Conservation (phyloP, 2,888 invertebrate genomes). For the Netelia fuscicornis region DNA sequence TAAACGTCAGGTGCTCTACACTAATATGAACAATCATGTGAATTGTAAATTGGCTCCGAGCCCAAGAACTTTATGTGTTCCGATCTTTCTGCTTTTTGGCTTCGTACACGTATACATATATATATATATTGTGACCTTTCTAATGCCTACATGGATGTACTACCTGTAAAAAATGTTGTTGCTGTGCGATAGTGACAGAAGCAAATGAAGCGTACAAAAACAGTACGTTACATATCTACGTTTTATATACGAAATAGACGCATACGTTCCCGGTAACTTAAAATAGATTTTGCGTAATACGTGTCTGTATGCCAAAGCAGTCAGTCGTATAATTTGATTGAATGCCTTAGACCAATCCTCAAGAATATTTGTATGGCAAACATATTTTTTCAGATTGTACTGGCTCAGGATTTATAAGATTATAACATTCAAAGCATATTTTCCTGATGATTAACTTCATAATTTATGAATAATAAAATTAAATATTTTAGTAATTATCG, state of each 20-base stretch:
- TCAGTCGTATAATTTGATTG: constrained; percentile 29
- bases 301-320: not conserved
- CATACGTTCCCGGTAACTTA: constrained; percentile 30
- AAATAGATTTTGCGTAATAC: constrained; percentile 58
- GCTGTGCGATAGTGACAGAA: constrained; percentile 14
- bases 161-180: constrained; percentile 43
- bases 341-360: not conserved
- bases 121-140: not conserved
- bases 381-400: constrained; percentile 7
- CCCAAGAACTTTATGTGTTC: constrained; percentile 43
- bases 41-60: constrained; percentile 65
- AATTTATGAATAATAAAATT: no score
- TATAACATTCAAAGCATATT: not conserved
- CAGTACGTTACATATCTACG: not conserved
- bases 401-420: not conserved
- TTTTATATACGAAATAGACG: not conserved
- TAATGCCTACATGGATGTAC: constrained; percentile 11
- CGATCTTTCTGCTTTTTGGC: constrained; percentile 1
- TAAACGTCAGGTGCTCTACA: constrained; percentile 37
- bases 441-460: no score
- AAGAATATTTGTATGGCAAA: constrained; percentile 21
- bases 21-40: constrained; percentile 59
- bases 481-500: no score
- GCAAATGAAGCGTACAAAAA: constrained; percentile 22
- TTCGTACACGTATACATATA: constrained; percentile 1